Percentiles rank a stretch among this genome's conserved stretches.
Conservation (phyloP, 35 echinoderm and acorn worm species). For the Eucidaris tribuloides region DNA sequence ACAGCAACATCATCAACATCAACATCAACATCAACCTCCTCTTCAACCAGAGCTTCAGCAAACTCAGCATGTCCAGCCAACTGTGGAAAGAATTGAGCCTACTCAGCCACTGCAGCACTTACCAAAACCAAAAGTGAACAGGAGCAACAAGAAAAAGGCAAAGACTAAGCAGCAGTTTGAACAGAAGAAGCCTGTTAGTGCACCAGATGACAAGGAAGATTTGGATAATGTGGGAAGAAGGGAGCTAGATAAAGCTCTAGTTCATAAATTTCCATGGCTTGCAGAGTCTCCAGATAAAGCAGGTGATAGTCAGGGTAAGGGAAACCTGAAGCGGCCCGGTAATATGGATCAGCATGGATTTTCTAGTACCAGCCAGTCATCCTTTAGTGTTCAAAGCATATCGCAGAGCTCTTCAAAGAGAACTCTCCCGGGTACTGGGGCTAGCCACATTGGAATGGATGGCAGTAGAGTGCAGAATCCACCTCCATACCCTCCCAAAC, state of each 20-base stretch:
- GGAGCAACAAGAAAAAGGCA: slow-evolving; percentile 19
- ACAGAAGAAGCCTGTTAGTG: not conserved
- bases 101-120: not conserved
- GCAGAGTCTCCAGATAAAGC: slow-evolving; percentile 21
- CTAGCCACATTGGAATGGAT: not conserved
- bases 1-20: not conserved
- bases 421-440: not conserved
- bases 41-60: not conserved
- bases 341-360: slow-evolving; percentile 1
- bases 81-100: not conserved
- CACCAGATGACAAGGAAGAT: slow-evolving; percentile 14
- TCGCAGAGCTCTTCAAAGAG: slow-evolving; percentile 44
- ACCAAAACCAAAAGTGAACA: not conserved
- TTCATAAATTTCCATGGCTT: slow-evolving; percentile 75
- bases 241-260: slow-evolving; percentile 45
- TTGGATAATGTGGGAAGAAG: slow-evolving; percentile 62
- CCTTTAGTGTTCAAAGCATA: slow-evolving; percentile 70
- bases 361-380: slow-evolving; percentile 7
- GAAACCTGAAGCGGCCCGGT: not conserved
- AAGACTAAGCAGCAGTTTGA: slow-evolving; percentile 11
- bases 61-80: not conserved
- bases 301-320: not conserved
- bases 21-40: slow-evolving; percentile 2
- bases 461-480: not conserved
- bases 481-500: not conserved